These are phyloP conservation scores for Nomada fabriciana DNA, from an alignment of 2,888 invertebrate species.

Conservation along the genomic window DNA sequence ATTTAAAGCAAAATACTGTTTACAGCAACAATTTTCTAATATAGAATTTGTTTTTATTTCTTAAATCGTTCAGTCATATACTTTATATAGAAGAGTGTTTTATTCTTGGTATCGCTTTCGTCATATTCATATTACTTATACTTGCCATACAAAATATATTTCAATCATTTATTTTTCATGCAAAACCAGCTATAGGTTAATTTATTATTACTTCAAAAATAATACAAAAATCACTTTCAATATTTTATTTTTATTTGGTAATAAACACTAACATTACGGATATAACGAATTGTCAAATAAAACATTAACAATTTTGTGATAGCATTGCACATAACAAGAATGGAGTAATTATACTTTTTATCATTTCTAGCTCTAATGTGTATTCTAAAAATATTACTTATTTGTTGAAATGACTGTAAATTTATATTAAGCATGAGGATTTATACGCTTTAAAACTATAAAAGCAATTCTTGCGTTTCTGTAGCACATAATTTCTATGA, in stretches of 20 bases:
- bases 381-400: conserved; percentile 4
- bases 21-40: background rate
- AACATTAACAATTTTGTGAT: background rate
- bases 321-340: background rate
- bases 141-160: background rate
- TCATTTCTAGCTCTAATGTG: background rate
- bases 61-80: background rate
- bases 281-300: background rate
- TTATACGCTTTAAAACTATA: background rate
- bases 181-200: background rate
- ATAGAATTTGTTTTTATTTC: background rate
- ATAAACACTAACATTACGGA: background rate
- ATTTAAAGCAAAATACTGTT: background rate
- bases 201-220: background rate
- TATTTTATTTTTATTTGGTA: background rate
- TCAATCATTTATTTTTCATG: background rate
- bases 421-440: background rate
- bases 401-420: background rate
- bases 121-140: background rate
- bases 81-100: background rate
- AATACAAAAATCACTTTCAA: background rate
- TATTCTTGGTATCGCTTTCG: background rate
- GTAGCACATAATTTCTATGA: background rate
- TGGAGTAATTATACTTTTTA: background rate
- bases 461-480: background rate